Conservation (phyloP, 2,113 vertebrate genomes). For the Elgaria multicarinata region DNA sequence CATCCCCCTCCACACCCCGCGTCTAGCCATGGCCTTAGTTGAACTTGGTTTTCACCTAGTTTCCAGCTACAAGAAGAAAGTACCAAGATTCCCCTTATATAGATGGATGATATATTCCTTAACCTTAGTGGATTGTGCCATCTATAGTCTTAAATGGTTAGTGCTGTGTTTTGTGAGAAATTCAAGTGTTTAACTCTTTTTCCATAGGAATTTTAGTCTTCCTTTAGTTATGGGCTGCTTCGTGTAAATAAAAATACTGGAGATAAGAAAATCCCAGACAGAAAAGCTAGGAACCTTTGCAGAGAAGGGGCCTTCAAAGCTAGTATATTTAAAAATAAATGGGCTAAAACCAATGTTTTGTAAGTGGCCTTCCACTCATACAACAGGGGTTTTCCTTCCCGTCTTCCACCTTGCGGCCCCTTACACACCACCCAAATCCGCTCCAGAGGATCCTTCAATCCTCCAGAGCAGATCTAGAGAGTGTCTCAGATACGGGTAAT, state of each 20-base stretch:
- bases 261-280: background rate
- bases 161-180: slow-evolving; percentile 13
- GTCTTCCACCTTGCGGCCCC: no score
- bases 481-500: no score
- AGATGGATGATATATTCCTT: background rate
- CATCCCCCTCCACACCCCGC: no score
- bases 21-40: no score
- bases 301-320: background rate
- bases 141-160: slow-evolving; percentile 24
- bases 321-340: background rate
- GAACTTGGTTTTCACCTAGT: background rate
- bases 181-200: background rate
- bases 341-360: no score
- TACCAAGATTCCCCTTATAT: background rate
- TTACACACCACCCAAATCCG: no score
- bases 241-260: background rate
- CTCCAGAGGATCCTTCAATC: no score
- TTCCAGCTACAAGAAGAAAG: background rate
- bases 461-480: no score
- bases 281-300: background rate
- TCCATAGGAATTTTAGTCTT: background rate
- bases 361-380: no score
- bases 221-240: slow-evolving; percentile 16
- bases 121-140: slow-evolving; percentile 26
- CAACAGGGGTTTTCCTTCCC: no score